phyloP scores from a whole-genome alignment of 2,888 invertebrate species.

The Plebejus anna region DNA sequence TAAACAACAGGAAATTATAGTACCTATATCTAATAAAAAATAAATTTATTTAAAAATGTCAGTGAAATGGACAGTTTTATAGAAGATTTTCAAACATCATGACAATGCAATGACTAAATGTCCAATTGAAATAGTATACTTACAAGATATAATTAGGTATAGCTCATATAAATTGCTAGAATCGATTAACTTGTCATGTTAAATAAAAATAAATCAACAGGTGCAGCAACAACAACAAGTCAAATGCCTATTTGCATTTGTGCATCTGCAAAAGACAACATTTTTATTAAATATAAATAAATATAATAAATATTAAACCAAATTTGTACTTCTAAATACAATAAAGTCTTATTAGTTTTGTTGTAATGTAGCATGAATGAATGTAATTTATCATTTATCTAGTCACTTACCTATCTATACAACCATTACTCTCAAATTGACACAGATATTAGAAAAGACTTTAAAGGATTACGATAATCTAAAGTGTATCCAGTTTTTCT shows the following conservation, averaged over 20 bases:
- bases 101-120: constrained; percentile 4
- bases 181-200: neutral
- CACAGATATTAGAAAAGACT: constrained; percentile 16
- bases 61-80: neutral
- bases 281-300: no score
- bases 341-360: neutral
- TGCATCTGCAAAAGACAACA: no score
- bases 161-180: neutral
- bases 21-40: no score
- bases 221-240: neutral
- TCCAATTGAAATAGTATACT: neutral
- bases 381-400: neutral
- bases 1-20: neutral
- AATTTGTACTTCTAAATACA: no score
- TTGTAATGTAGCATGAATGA: neutral
- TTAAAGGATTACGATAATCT: neutral
- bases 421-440: constrained; percentile 25
- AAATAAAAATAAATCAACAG: neutral
- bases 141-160: neutral
- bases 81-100: constrained; percentile 3
- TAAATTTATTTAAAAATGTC: neutral
- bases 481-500: constrained; percentile 1
- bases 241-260: no score
- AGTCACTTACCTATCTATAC: constrained; percentile 19
- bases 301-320: no score